A percentile compares a stretch with the other conserved stretches of the same genome.
These are phyloP conservation scores for Polyodon spathula DNA, from an alignment of 2,113 vertebrate species.

Conservation along the genomic window DNA sequence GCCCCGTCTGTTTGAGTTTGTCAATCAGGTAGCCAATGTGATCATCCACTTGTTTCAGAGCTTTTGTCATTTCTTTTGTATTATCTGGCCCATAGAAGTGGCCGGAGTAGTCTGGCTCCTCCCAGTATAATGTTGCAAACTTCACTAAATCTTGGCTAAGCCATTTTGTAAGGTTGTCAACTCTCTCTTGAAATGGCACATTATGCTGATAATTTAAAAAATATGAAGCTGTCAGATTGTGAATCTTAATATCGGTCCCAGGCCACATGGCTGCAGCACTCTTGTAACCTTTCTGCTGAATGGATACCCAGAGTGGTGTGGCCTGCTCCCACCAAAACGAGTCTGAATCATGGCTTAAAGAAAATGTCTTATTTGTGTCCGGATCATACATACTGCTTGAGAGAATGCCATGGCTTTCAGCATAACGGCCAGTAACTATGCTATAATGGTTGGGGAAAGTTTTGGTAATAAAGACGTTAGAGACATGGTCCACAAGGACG, in stretches of 20 bases:
- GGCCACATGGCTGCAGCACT: constrained; percentile 93
- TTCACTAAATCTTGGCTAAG: constrained; percentile 45
- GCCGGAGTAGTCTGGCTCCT: constrained; percentile 79
- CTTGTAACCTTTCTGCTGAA: constrained; percentile 59
- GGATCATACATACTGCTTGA: constrained; percentile 81
- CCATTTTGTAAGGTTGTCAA: constrained; percentile 61
- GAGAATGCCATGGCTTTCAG: constrained; percentile 87
- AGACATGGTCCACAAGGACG: constrained; percentile 75
- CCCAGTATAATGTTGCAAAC: constrained; percentile 84
- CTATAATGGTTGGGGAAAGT: constrained; percentile 95
- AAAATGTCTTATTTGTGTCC: constrained; percentile 55
- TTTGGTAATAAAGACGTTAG: constrained; percentile 85
- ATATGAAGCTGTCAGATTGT: constrained; percentile 52
- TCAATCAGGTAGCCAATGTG: constrained; percentile 63
- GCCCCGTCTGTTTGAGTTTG: constrained; percentile 53
- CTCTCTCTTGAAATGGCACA: constrained; percentile 62
- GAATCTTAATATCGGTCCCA: constrained; percentile 68
- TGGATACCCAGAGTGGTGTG: constrained; percentile 80
- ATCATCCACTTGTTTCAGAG: constrained; percentile 68
- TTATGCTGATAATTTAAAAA: constrained; percentile 57
- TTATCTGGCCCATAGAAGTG: constrained; percentile 77
- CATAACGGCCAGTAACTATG: constrained; percentile 86
- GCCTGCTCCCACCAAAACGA: constrained; percentile 86
- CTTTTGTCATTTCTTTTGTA: constrained; percentile 54
- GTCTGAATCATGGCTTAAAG: constrained; percentile 44